phyloP scores from a whole-genome alignment of 2,113 vertebrate genomes.

The Saguinus imperator region DNA sequence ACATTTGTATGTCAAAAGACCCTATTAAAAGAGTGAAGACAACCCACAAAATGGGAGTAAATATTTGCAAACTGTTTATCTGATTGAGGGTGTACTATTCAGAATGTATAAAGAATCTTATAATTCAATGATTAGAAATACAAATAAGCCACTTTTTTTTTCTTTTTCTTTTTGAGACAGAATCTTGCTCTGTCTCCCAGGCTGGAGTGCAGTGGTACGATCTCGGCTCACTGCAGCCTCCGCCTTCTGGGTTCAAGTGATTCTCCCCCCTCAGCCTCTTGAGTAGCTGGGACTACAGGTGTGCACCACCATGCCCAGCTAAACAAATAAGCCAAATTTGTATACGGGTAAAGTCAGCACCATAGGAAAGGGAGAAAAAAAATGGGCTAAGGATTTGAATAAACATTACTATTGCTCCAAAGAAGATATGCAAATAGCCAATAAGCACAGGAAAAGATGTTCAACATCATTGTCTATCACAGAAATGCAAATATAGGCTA shows the following conservation, averaged over 20 bases:
- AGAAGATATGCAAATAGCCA: background rate
- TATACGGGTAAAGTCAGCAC: no score
- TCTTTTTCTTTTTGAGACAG: no score
- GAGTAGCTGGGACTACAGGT: no score
- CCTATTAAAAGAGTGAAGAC: background rate
- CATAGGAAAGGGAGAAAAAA: background rate
- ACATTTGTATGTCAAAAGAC: background rate
- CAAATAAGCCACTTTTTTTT: background rate
- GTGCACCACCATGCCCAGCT: no score
- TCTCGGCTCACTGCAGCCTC: no score
- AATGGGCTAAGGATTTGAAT: background rate
- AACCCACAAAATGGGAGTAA: background rate
- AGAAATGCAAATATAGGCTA: background rate
- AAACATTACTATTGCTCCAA: conserved; percentile 1
- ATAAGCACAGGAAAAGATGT: background rate
- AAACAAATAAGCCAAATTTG: no score
- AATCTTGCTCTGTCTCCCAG: no score
- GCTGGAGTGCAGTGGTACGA: no score
- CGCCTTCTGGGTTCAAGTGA: no score
- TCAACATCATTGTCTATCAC: background rate
- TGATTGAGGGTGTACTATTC: background rate
- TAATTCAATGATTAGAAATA: background rate
- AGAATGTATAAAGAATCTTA: background rate
- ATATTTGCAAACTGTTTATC: background rate
- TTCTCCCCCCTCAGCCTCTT: no score